Conservation (phyloP, 1,140 invertebrate genomes). For the Drosophila asahinai region DNA sequence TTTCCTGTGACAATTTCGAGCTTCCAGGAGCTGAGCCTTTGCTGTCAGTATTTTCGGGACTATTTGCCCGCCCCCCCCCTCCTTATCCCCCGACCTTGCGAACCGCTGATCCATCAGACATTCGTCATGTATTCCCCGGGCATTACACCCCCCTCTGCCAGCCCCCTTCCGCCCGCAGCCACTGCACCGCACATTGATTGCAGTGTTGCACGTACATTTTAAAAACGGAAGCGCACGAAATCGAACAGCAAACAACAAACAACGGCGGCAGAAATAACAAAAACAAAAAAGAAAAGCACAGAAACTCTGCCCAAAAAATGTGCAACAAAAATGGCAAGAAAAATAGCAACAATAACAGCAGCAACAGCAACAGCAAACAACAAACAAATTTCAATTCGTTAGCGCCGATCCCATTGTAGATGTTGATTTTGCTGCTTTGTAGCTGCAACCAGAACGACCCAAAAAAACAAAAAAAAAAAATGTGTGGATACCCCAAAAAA, state of each 20-base stretch:
- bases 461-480: conserved; percentile 24
- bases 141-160: not conserved
- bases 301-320: conserved; percentile 3
- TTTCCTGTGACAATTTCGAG: not conserved
- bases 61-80: too few relatives aligned
- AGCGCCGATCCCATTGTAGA: conserved; percentile 46
- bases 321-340: conserved; percentile 28
- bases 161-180: not conserved
- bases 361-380: conserved; percentile 49
- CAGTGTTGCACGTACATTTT: conserved; percentile 63
- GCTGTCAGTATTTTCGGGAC: not conserved
- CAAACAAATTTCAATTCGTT: conserved; percentile 81
- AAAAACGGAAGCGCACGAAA: conserved; percentile 67
- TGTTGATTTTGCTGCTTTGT: conserved; percentile 27
- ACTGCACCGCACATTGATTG: conserved; percentile 46
- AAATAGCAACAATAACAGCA: conserved; percentile 14
- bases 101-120: conserved; percentile 38
- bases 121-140: conserved; percentile 48
- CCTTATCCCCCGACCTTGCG: conserved; percentile 6
- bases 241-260: conserved; percentile 77
- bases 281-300: not conserved
- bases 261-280: conserved; percentile 27
- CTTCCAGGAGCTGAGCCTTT: not conserved
- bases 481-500: not conserved
- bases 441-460: conserved; percentile 28